Base-by-base conservation (phyloP, 2,113 vertebrate genomes). In the Holacanthus passer region DNA sequence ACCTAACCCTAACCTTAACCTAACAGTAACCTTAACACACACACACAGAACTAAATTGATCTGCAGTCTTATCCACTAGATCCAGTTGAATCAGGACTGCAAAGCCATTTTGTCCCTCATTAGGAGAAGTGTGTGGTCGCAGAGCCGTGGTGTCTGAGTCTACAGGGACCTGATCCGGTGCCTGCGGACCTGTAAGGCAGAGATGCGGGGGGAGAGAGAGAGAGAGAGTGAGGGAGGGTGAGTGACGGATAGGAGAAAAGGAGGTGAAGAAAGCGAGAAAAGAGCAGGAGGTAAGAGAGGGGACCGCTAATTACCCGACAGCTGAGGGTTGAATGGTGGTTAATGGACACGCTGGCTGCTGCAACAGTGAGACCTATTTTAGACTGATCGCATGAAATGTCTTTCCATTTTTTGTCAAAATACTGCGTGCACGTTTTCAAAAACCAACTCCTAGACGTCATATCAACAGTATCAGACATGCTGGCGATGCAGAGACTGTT, bases 31-130 rank as follows among this genome's bases (percentile, higher is more conserved):
- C n/a, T n/a, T n/a, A n/a, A 67, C 70, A 50, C 79, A 82, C 20
- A 86, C 29, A 10, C 31, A 71, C 24, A 11, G 16, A 37, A 48
- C 13, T 55, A 53, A 58, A 79, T 58, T 20, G 14, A 76, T 75
- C 58, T 37, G 39, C 0, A 3, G 56, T 71, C 16, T 5, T 73
- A 60, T 77, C 52, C 77, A 39, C 65, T 70, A 24, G 63, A 43
- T 58, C 13, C 27, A 43, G 63, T 69, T 56, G 56, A 83, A 56
- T 69, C 16, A 0, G 12, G 9, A 17, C 76, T 67, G 62, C 47
- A 69, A 73, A 68, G 37, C 55, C 64, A 70, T 65, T 73, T 82
- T 77, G 56, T 70, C 48, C 64, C 68, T 81, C 79, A 80, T 84
- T 82, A 87, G 81, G 68, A 45, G 69, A 56, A 76, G 53, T 43